Base-by-base conservation (phyloP, 2,888 invertebrate species). In the Ellobium chinense region DNA sequence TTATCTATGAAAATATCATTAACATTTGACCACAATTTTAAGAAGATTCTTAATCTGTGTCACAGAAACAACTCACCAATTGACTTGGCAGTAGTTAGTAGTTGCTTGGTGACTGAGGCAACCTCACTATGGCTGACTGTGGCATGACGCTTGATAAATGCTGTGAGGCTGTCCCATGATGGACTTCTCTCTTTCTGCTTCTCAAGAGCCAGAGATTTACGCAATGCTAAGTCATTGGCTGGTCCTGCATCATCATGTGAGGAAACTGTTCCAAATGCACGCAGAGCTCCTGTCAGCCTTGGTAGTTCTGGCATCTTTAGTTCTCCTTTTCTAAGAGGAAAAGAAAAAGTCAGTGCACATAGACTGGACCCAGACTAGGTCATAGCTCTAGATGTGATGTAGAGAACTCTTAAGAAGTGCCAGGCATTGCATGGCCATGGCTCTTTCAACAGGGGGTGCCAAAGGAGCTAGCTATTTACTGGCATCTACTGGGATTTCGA, bases 221-320 rank as follows among this genome's bases (percentile, higher is more conserved):
- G 88, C 54, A 83, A 76, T 34, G 83, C 77, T 37, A 90, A 77
- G 72, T 89, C 89, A 63, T 84, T 82, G 34, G 80, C 56, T 21
- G 21, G 58, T 18, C 21, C 39, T n/a, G 36, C 73, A 46, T 80
- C 58, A 5, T 83, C 80, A 60, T 73, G 72, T 24, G 79, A 82
- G 68, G 86, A 82, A 24, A 88, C 85, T 31, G 82, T 85, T n/a
- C 89, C 84, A 74, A 89, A 89, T 4, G 86, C 89, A 72, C 89
- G 66, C 31, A 90, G 72, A n/a, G 89, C 89, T 27, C 87, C 86
- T 24, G 89, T 85, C 58, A 90, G 82, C 37, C 89, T 80, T 9
- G 90, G 89, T n/a, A 88, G 78, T 46, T 80, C 83, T 65, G 81
- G 85, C 88, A 88, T 81, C 34, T 29, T 60, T 60, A 24, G 9